A percentile compares a stretch with the other conserved stretches of the same genome.
These are phyloP conservation scores for Gadus macrocephalus DNA, from an alignment of 2,113 vertebrate genomes.

Conservation along the genomic window DNA sequence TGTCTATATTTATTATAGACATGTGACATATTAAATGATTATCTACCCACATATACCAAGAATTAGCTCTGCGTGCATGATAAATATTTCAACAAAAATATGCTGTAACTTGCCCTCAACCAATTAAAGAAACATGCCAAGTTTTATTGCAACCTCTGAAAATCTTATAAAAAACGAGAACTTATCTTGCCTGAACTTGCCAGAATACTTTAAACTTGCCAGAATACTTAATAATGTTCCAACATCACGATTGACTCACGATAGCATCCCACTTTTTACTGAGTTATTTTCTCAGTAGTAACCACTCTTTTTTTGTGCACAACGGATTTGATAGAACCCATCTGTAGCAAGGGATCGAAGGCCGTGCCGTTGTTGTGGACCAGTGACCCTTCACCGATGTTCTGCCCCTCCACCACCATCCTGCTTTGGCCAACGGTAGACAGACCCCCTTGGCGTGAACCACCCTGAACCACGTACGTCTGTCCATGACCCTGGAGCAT, in stretches of 20 bases:
- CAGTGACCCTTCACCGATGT: conserved; percentile 16
- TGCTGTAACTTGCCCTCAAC: neutral
- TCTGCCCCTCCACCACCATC: conserved; percentile 41
- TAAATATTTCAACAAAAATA: neutral
- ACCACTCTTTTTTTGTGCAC: conserved; percentile 37
- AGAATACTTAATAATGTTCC: too few relatives aligned
- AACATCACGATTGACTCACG: too few relatives aligned
- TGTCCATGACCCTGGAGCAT: conserved; percentile 37
- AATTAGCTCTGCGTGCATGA: neutral
- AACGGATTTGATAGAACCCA: conserved; percentile 14
- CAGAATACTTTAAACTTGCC: neutral
- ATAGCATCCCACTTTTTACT: neutral
- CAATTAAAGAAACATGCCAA: neutral
- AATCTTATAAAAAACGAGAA: neutral
- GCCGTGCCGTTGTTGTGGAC: conserved; percentile 26
- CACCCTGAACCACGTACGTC: conserved; percentile 20
- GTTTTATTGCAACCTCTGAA: neutral
- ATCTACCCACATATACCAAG: too few relatives aligned
- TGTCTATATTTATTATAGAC: too few relatives aligned
- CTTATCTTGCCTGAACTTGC: conserved; percentile 2
- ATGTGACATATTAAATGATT: too few relatives aligned
- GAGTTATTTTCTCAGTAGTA: conserved; percentile 19
- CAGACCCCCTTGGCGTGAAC: conserved; percentile 30
- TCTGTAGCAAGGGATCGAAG: conserved; percentile 12
- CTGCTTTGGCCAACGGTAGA: conserved; percentile 39